Base-by-base conservation (phyloP, 2,888 invertebrate genomes). In the Drosophila mimica region DNA sequence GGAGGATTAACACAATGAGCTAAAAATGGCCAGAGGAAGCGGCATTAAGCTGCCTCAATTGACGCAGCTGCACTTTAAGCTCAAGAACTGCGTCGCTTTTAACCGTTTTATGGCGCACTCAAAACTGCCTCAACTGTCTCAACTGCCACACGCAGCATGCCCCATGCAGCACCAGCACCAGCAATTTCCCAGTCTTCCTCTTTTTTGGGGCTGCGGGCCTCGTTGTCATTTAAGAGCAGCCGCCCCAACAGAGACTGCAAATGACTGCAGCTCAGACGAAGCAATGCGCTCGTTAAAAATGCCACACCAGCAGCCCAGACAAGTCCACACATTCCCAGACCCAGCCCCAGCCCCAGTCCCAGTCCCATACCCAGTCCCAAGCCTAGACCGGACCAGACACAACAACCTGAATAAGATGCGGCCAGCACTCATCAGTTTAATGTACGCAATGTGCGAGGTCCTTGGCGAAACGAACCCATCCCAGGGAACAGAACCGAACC, bases 251-350 rank as follows among this genome's bases (percentile, higher is more conserved):
- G 77, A 67, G 70, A 75, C 79, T 75, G 73, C 66, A 82, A 82
- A 81, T 82, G 81, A 81, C 65, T 81, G 79, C 72, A 81, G 74
- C 74, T 64, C 72, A 73, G 76, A 70, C 74, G 74, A 70, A 70
- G 52, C 52, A 7, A 30, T 33, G 82, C 62, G 74, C 81, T 81
- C 82, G 82, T 81, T 81, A 82, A 81, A 81, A 82, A 72, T 76
- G 76, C 79, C 81, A 71, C 70, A 53, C 46, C 74, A 59, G 34
- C 64, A 60, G 58, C 15, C 58, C 63, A 70, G 76, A 68, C 71
- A 46, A 57, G 30, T 62, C 31, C 61, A 70, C 63, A 59, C 67
- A 75, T 38, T 59, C 62, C 30, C 67, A 51, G 59, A 63, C 49
- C 52, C 20, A 46, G 46, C 4, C 20, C 13, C 28, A 49, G 15